Percentiles rank a stretch among this genome's conserved stretches.
These are phyloP conservation scores for Malacoraja senta DNA, from an alignment of 2,797 vertebrate species.

Conservation along the genomic window DNA sequence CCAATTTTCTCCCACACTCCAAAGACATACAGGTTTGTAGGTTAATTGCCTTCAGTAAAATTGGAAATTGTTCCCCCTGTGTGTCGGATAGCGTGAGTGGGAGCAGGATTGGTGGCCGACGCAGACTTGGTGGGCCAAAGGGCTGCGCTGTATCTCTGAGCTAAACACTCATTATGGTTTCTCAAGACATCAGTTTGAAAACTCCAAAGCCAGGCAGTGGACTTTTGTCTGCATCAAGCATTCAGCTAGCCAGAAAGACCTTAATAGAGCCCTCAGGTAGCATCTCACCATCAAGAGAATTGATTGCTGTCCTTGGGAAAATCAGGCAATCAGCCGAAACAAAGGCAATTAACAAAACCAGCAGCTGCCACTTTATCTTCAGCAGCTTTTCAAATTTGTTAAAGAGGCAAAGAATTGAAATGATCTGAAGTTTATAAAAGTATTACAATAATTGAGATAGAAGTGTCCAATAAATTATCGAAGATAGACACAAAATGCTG, in stretches of 20 bases:
- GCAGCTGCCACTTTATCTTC: background rate
- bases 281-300: background rate
- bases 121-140: too few relatives aligned
- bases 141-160: too few relatives aligned
- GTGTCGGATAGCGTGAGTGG: too few relatives aligned
- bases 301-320: background rate
- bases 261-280: background rate
- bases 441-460: background rate
- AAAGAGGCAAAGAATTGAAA: background rate
- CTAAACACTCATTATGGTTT: background rate
- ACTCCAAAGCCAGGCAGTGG: background rate
- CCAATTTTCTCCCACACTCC: too few relatives aligned
- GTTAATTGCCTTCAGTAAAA: too few relatives aligned
- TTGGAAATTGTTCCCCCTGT: too few relatives aligned
- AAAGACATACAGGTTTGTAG: too few relatives aligned
- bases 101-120: too few relatives aligned
- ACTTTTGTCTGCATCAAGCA: background rate
- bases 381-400: background rate
- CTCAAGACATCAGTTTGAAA: background rate
- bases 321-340: background rate
- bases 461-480: background rate
- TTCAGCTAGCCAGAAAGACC: background rate
- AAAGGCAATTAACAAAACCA: background rate
- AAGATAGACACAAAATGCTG: too few relatives aligned
- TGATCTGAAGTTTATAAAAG: background rate